Conservation (phyloP, 2,797 vertebrate genomes). For the Nannoperca australis region DNA sequence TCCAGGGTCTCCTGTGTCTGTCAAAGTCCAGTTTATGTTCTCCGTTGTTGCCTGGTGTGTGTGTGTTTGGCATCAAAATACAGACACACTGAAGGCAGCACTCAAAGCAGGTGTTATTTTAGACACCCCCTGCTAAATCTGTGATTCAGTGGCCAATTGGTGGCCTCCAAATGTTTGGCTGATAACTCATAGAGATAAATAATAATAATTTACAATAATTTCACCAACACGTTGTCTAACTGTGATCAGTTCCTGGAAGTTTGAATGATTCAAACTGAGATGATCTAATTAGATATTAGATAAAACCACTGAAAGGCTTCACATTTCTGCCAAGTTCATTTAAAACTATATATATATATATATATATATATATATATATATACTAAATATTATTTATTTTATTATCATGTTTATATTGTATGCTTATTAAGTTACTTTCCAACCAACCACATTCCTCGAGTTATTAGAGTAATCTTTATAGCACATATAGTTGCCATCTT, state of each 20-base stretch:
- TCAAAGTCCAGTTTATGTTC: background rate
- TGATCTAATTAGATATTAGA: background rate
- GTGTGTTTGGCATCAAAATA: no score
- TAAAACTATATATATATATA: no score
- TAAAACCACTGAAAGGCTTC: background rate
- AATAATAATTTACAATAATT: no score
- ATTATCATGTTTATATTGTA: no score
- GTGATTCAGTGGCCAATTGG: background rate
- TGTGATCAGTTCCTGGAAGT: slow-evolving; percentile 9
- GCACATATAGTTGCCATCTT: background rate
- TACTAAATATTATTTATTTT: background rate
- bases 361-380: no score
- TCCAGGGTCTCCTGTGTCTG: background rate
- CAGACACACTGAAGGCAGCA: background rate
- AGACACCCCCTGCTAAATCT: background rate
- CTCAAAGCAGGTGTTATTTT: background rate
- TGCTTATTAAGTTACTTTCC: background rate
- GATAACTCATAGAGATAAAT: background rate
- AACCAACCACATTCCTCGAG: background rate
- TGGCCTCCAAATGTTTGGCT: slow-evolving; percentile 8
- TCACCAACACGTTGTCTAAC: background rate
- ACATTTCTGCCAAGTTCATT: background rate
- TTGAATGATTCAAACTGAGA: slow-evolving; percentile 16
- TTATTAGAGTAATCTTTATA: background rate
- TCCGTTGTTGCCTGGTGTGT: no score